These are phyloP conservation scores for Thamnophis sirtalis DNA, from an alignment of 2,113 vertebrate genomes.

Conservation along the genomic window DNA sequence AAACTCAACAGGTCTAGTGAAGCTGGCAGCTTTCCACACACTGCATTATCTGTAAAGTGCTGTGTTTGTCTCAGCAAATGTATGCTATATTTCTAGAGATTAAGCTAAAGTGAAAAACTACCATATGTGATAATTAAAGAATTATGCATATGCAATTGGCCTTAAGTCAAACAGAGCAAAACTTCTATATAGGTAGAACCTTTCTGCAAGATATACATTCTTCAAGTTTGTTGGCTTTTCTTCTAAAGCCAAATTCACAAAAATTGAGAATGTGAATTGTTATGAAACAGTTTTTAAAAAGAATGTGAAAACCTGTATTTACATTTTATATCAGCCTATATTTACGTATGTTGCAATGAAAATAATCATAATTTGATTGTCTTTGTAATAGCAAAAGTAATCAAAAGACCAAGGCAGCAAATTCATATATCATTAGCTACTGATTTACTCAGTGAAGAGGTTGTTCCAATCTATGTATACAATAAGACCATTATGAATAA, in stretches of 20 bases:
- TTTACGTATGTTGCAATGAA: background rate
- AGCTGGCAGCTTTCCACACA: constrained; percentile 31
- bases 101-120: constrained; percentile 15
- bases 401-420: background rate
- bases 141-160: constrained; percentile 33
- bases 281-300: background rate
- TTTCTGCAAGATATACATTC: background rate
- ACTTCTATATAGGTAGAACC: background rate
- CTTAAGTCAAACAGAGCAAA: constrained; percentile 35
- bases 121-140: constrained; percentile 40
- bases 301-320: background rate
- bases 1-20: constrained; percentile 19
- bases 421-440: background rate
- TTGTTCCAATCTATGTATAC: background rate
- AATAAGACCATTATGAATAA: constrained; percentile 1
- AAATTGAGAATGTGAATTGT: background rate
- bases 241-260: background rate
- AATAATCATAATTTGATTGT: constrained; percentile 12
- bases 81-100: constrained; percentile 27
- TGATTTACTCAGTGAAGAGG: background rate
- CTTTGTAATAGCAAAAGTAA: constrained; percentile 16
- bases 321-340: constrained; percentile 1
- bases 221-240: background rate
- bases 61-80: background rate
- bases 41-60: constrained; percentile 36